Percentiles rank a stretch among this genome's conserved stretches.
Conservation (phyloP, 2,113 vertebrate species). For the Thymallus thymallus region DNA sequence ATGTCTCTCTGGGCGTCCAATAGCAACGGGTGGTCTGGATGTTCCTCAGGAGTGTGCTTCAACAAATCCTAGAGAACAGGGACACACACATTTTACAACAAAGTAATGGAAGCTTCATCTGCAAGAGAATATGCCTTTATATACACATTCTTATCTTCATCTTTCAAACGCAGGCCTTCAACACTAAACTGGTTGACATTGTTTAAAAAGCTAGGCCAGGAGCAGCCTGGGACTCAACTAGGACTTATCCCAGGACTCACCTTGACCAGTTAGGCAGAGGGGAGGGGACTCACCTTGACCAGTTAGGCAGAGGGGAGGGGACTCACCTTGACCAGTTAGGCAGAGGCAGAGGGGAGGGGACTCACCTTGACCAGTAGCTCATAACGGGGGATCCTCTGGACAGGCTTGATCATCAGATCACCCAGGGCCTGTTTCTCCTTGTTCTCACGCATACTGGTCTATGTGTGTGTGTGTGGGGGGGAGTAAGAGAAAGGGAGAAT, state of each 20-base stretch:
- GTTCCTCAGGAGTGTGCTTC: constrained; percentile 94
- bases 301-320: constrained; percentile 63
- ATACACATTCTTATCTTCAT: no score
- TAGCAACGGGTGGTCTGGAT: constrained; percentile 87
- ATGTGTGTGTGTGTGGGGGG: constrained; percentile 12
- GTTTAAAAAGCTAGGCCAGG: no score
- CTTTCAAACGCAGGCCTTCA: no score
- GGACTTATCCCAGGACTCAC: no score
- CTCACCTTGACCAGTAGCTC: constrained; percentile 96
- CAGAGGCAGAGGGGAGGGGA: neutral
- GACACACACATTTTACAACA: no score
- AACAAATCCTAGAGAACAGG: constrained; percentile 82
- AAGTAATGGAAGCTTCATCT: no score
- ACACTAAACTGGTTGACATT: no score
- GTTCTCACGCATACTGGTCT: constrained; percentile 99
- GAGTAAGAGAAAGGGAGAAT: neutral
- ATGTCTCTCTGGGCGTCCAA: constrained; percentile 92
- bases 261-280: neutral
- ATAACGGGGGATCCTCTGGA: constrained; percentile 95
- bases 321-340: no score
- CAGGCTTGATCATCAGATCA: constrained; percentile 97
- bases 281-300: constrained; percentile 80
- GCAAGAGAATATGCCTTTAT: no score
- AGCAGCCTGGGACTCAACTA: no score
- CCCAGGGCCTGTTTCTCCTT: constrained; percentile 97